phyloP scores from a whole-genome alignment of 2,888 invertebrate genomes.

The Habrosyne pyritoides region DNA sequence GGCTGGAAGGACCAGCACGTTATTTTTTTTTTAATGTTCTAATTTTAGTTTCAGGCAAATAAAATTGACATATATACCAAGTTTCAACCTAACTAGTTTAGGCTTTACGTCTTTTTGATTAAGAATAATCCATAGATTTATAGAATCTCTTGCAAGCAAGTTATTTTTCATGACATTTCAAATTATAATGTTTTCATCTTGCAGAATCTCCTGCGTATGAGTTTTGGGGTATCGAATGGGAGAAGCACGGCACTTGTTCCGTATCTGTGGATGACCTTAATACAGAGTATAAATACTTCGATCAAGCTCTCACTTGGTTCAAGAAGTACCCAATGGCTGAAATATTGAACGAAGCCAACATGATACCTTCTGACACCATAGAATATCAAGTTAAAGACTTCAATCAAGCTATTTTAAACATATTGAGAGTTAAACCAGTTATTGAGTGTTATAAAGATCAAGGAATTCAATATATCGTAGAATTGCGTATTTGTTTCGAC shows the following conservation, averaged over 20 bases:
- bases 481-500: slow-evolving; percentile 89
- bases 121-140: too few species aligned
- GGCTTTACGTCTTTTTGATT: too few species aligned
- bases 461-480: slow-evolving; percentile 84
- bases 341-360: slow-evolving; percentile 80
- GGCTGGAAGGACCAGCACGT: too few species aligned
- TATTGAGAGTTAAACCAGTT: slow-evolving; percentile 82
- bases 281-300: slow-evolving; percentile 87
- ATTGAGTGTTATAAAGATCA: slow-evolving; percentile 85
- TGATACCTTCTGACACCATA: slow-evolving; percentile 65
- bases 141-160: too few species aligned
- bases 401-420: slow-evolving; percentile 66
- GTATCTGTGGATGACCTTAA: slow-evolving; percentile 78
- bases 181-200: too few species aligned
- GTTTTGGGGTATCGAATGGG: slow-evolving; percentile 92
- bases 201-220: too few species aligned
- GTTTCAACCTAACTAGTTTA: too few species aligned
- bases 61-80: too few species aligned
- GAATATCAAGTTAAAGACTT: slow-evolving; percentile 31
- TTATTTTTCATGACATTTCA: too few species aligned
- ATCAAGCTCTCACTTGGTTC: slow-evolving; percentile 84
- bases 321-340: slow-evolving; percentile 84
- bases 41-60: too few species aligned
- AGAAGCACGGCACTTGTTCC: slow-evolving; percentile 92
- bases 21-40: too few species aligned